These are phyloP conservation scores for Hypanus sabinus DNA, from an alignment of 2,113 vertebrate species.

Conservation along the genomic window DNA sequence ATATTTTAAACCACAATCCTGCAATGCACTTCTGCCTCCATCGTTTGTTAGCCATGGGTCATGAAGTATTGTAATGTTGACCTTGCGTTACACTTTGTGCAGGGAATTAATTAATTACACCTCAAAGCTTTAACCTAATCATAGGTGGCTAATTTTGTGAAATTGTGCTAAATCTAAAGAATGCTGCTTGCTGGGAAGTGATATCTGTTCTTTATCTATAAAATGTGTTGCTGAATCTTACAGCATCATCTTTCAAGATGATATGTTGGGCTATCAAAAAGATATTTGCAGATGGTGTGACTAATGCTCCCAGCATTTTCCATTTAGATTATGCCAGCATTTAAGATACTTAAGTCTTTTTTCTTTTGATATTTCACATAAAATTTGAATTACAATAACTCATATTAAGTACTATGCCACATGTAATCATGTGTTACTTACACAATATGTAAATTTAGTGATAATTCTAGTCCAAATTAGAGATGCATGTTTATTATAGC, in stretches of 20 bases:
- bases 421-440: no score
- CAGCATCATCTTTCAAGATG: background rate
- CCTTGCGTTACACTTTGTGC: no score
- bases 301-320: background rate
- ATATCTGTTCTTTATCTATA: background rate
- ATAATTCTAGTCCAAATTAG: no score
- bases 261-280: background rate
- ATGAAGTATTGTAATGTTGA: background rate
- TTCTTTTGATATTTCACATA: no score
- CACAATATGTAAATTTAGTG: no score
- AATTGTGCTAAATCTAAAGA: background rate
- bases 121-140: background rate
- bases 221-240: background rate
- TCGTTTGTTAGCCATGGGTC: background rate
- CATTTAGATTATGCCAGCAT: no score
- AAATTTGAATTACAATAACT: no score
- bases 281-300: background rate
- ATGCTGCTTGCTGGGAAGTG: background rate
- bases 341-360: no score
- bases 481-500: no score
- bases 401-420: no score
- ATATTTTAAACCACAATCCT: background rate
- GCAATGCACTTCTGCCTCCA: background rate
- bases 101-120: background rate
- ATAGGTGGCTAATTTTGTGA: background rate